A percentile compares a stretch with the other conserved stretches of the same genome.
Conservation (phyloP, 2,113 vertebrate genomes). For the Coreoperca whiteheadi region DNA sequence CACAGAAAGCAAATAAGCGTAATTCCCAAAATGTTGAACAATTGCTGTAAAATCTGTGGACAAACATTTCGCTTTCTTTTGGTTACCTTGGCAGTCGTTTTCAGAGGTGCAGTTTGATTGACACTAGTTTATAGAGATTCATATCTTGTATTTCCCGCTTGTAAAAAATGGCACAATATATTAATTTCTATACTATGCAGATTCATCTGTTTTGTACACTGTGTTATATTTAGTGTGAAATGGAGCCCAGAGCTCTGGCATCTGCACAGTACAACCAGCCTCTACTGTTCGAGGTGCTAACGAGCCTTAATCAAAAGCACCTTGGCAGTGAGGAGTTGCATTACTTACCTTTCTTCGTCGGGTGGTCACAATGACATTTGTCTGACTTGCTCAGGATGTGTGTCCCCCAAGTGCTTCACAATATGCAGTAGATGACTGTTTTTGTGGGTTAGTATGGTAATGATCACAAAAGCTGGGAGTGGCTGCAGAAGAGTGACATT, state of each 20-base stretch:
- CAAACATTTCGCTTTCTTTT: not conserved
- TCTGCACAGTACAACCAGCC: not conserved
- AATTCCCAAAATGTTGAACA: too few relatives aligned
- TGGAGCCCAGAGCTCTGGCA: not conserved
- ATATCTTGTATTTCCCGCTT: not conserved
- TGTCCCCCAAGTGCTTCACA: not conserved
- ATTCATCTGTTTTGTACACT: not conserved
- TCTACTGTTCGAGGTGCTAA: not conserved
- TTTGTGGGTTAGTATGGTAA: not conserved
- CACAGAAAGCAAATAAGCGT: too few relatives aligned
- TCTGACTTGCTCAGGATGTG: conserved; percentile 11
- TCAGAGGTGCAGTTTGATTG: not conserved
- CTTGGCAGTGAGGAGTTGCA: not conserved
- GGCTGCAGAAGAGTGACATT: conserved; percentile 7
- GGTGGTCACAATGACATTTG: not conserved
- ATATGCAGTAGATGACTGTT: not conserved
- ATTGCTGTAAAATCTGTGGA: too few relatives aligned
- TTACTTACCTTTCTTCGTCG: not conserved
- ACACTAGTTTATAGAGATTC: not conserved
- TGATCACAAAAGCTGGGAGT: not conserved
- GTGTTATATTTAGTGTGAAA: not conserved
- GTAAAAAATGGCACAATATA: not conserved
- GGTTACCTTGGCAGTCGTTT: not conserved
- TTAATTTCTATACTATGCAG: not conserved
- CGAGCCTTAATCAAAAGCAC: not conserved